These are phyloP conservation scores for Cosmorhoe ocellata DNA, from an alignment of 2,888 invertebrate genomes.

Conservation along the genomic window DNA sequence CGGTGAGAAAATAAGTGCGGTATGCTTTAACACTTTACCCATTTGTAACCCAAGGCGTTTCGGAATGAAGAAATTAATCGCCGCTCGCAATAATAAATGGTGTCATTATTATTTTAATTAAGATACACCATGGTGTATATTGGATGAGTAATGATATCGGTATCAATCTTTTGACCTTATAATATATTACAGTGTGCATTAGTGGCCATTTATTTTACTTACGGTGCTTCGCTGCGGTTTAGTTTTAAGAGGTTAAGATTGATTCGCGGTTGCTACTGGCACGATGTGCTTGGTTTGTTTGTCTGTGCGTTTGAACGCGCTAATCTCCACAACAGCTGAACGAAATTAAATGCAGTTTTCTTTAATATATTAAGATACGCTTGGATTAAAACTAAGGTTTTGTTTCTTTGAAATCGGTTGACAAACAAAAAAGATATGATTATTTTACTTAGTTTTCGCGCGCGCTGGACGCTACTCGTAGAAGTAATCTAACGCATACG, in stretches of 20 bases:
- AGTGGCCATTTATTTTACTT: slow-evolving; percentile 30
- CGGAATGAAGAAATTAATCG: slow-evolving; percentile 48
- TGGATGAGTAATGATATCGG: slow-evolving; percentile 35
- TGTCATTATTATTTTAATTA: slow-evolving; percentile 46
- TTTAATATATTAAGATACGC: too few species aligned
- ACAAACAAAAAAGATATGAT: too few species aligned
- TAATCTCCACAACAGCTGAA: too few species aligned
- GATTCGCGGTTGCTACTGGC: background rate
- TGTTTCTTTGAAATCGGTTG: too few species aligned
- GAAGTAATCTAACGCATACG: too few species aligned
- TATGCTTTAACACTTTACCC: slow-evolving; percentile 2
- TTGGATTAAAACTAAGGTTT: too few species aligned
- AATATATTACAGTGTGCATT: slow-evolving; percentile 31
- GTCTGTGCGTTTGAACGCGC: too few species aligned
- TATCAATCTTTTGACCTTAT: slow-evolving; percentile 36
- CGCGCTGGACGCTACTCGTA: too few species aligned
- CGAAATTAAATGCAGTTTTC: too few species aligned
- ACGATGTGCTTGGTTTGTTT: too few species aligned
- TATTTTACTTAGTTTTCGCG: too few species aligned
- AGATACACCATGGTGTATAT: slow-evolving; percentile 35
- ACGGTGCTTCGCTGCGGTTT: slow-evolving; percentile 4
- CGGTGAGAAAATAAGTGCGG: too few species aligned
- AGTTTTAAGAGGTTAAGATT: slow-evolving; percentile 7
- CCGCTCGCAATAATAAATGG: slow-evolving; percentile 39
- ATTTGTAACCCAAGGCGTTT: slow-evolving; percentile 31